These are phyloP conservation scores for Acleris holmiana DNA, from an alignment of 2,888 invertebrate genomes.

Conservation along the genomic window DNA sequence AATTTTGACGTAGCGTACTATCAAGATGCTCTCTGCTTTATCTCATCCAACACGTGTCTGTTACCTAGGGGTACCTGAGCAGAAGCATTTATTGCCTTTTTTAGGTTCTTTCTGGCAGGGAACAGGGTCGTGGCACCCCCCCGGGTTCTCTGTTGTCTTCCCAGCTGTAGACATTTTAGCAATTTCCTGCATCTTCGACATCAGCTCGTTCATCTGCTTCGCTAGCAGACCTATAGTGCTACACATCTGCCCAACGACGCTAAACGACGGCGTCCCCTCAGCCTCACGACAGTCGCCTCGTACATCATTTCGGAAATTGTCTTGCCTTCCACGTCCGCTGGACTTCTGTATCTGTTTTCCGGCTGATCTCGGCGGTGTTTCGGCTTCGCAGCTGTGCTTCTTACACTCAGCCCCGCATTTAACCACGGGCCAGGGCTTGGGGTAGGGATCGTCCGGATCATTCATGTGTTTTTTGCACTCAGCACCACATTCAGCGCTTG, in stretches of 20 bases:
- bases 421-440: slow-evolving; percentile 40
- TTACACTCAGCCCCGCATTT: slow-evolving; percentile 10
- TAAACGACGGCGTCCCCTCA: slow-evolving; percentile 21
- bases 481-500: slow-evolving; percentile 49
- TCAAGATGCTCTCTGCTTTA: too few species aligned
- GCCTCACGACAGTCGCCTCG: too few species aligned
- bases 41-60: too few species aligned
- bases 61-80: too few species aligned
- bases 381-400: background rate
- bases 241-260: slow-evolving; percentile 54
- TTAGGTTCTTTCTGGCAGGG: too few species aligned
- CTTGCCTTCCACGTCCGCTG: too few species aligned
- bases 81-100: too few species aligned
- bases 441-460: slow-evolving; percentile 29
- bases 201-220: slow-evolving; percentile 51
- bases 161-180: background rate
- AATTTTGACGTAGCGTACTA: too few species aligned
- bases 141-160: background rate
- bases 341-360: too few species aligned
- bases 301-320: too few species aligned
- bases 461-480: slow-evolving; percentile 48
- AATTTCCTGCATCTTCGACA: slow-evolving; percentile 50
- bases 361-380: too few species aligned
- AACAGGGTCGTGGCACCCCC: too few species aligned
- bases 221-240: slow-evolving; percentile 55